Evolutionary conservation across 2,888 invertebrate species (phyloP).

Genomic region (Brassicogethes aeneus): DNA sequence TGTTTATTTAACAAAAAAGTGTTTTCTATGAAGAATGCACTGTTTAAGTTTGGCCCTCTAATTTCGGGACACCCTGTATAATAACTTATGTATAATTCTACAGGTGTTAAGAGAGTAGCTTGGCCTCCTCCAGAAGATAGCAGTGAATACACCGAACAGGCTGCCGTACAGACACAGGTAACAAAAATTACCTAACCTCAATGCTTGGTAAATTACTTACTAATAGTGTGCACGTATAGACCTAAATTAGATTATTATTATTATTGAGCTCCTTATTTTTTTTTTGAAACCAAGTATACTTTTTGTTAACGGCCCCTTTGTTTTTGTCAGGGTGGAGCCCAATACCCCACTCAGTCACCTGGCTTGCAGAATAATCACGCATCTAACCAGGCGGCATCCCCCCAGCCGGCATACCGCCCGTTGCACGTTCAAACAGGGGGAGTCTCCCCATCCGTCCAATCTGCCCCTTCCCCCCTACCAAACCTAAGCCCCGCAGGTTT

Average conservation of each 20-base stretch:
- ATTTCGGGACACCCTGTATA: too few relatives aligned
- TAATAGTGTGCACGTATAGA: too few relatives aligned
- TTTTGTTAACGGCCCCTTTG: not conserved
- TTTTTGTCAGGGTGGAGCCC: conserved; percentile 33
- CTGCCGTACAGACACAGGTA: conserved; percentile 53
- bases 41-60: too few relatives aligned
- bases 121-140: conserved; percentile 74
- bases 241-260: too few relatives aligned
- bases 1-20: too few relatives aligned
- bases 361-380: conserved; percentile 22
- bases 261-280: too few relatives aligned
- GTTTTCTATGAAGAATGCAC: too few relatives aligned
- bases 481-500: conserved; percentile 28
- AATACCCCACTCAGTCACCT: conserved; percentile 31
- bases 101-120: conserved; percentile 77
- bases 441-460: conserved; percentile 14
- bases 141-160: conserved; percentile 48
- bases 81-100: too few relatives aligned
- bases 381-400: conserved; percentile 14
- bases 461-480: conserved; percentile 38
- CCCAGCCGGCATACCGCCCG: conserved; percentile 20
- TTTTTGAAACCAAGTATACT: too few relatives aligned
- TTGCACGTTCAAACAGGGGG: conserved; percentile 8
- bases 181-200: too few relatives aligned
- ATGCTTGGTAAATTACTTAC: conserved; percentile 2